These are phyloP conservation scores for Sitta europaea DNA, from an alignment of 2,113 vertebrate species.

Conservation along the genomic window DNA sequence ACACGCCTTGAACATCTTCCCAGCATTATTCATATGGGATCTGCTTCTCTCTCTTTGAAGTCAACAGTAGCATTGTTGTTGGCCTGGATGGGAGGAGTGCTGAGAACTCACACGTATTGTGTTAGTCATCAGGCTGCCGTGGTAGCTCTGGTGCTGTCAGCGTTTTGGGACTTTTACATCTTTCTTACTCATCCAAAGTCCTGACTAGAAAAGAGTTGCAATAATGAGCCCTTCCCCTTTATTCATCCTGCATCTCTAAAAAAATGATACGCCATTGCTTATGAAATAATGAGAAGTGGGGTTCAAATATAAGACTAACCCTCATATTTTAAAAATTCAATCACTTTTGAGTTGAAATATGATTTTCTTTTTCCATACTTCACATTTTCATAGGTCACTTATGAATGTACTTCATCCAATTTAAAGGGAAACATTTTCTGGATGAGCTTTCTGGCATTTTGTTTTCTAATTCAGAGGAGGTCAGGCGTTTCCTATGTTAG, in stretches of 20 bases:
- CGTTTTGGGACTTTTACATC: conserved; percentile 11
- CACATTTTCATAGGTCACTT: not conserved
- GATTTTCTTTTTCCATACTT: not conserved
- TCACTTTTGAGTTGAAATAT: not conserved
- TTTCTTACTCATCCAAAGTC: conserved; percentile 38
- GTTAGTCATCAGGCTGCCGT: conserved; percentile 51
- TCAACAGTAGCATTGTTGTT: conserved; percentile 32
- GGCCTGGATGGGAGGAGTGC: conserved; percentile 47
- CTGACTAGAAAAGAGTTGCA: not conserved
- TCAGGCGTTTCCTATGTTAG: not conserved
- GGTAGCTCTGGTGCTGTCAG: conserved; percentile 50
- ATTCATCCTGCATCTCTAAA: not conserved
- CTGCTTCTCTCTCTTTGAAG: conserved; percentile 62
- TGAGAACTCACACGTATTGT: conserved; percentile 29
- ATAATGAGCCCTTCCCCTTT: not conserved
- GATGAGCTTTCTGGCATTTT: not conserved
- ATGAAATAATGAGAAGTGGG: not conserved
- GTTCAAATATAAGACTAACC: not conserved
- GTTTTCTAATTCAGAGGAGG: not conserved
- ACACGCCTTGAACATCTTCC: conserved; percentile 62
- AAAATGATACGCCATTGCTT: not conserved
- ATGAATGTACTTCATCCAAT: not conserved
- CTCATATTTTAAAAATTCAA: not conserved
- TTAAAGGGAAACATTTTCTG: not conserved
- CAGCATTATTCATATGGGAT: conserved; percentile 51